Base-by-base conservation (phyloP, 2,888 invertebrate genomes). In the Dolichomitus sp. region DNA sequence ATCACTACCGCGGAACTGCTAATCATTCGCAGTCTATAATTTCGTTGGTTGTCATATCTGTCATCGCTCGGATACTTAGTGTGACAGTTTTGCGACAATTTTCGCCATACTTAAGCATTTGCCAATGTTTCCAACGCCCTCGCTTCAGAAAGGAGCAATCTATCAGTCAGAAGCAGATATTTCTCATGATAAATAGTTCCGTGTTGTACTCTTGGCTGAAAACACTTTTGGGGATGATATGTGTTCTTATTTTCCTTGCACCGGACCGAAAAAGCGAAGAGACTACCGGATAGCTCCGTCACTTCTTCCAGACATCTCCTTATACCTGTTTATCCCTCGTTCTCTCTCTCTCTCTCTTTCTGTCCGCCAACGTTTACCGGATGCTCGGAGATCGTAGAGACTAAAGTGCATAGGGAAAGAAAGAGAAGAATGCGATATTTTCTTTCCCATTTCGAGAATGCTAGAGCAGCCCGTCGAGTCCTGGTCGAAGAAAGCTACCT, bases 341-440 rank as follows among this genome's bases (percentile, higher is more conserved):
- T 77, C n/a, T 45, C 12, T n/a, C 72, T 12, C 48, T 77, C n/a
- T 45, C 12, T n/a, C 72, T 12, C 48, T 70, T 81, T 76, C 65
- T 57, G 57, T 69, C 65, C 74, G 65, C 83, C 84, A 83, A 84
- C 78, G 83, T 73, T 65, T 80, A 63, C 77, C 80, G 79, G 80
- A 81, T 84, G 80, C 72, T 82, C 59, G 57, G 69, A 80, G 59
- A 61, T 82, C 48, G 50, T 73, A n/a, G 70, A 68, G 61, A 7
- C 54, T 40, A 33, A 42, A 54, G 66, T 61, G 33, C 57, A 48
- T 81, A 69, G 77, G 48, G 72, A 73, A 73, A 78, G 69, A 69
- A 45, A 54, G 19, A 48, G 66, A 68, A 42, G 57, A 61, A 76
- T 54, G 57, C 40, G 37, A 76, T 66, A 81, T 72, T 81, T 81